A percentile compares a stretch with the other conserved stretches of the same genome.
Evolutionary conservation across 2,113 vertebrate genomes (phyloP).

Genomic region (Chionis minor): DNA sequence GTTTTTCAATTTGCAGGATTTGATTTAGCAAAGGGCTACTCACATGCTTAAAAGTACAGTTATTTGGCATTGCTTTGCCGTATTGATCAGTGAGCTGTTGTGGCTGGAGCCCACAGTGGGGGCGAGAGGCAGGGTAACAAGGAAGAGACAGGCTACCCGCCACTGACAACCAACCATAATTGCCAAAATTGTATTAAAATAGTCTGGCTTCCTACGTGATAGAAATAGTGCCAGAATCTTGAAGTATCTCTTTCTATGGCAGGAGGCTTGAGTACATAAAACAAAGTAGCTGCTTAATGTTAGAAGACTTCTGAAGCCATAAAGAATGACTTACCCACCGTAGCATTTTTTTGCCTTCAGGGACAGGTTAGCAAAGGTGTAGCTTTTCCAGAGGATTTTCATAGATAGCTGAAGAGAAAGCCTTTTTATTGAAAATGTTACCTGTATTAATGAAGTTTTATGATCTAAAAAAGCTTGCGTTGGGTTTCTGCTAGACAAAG

Average conservation of each 20-base stretch:
- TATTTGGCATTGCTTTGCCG: not conserved
- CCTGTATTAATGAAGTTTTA: not conserved
- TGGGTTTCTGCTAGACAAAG: not conserved
- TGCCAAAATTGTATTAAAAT: not conserved
- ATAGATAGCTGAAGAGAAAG: not conserved
- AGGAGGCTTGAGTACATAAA: not conserved
- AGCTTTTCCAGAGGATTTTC: not conserved
- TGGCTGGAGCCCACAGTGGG: not conserved
- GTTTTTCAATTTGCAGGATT: not conserved
- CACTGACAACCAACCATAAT: not conserved
- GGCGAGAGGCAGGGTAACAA: not conserved
- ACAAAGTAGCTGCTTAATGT: not conserved
- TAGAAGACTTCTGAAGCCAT: not conserved
- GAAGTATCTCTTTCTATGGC: not conserved
- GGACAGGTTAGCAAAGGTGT: not conserved
- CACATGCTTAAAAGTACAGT: not conserved
- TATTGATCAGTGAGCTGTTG: not conserved
- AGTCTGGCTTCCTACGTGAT: not conserved
- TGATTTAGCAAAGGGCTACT: not conserved
- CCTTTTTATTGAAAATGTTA: not conserved
- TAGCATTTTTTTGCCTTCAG: not conserved
- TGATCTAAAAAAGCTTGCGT: not conserved
- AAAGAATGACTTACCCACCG: not conserved
- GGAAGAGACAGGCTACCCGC: not conserved
- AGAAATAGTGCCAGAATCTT: not conserved